Percentiles rank a stretch among this genome's conserved stretches.
These are phyloP conservation scores for Urocolius indicus DNA, from an alignment of 2,113 vertebrate genomes.

Conservation along the genomic window DNA sequence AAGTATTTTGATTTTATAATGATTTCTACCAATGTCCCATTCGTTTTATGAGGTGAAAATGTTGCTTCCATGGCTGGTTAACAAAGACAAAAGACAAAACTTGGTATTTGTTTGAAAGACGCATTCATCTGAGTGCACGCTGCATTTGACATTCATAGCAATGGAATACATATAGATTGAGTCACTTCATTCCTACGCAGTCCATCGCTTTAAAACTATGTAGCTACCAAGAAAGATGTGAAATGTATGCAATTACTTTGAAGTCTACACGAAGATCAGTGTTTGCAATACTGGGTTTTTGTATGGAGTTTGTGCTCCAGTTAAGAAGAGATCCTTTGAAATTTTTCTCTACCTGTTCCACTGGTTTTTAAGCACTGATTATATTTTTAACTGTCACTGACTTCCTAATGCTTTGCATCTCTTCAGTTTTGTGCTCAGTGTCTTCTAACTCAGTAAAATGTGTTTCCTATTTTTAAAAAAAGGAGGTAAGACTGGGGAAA, in stretches of 20 bases:
- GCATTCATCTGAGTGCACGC: not conserved
- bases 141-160: not conserved
- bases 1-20: not conserved
- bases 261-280: not conserved
- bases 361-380: not conserved
- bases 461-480: not conserved
- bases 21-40: not conserved
- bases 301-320: not conserved
- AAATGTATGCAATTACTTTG: not conserved
- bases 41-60: slow-evolving; percentile 17
- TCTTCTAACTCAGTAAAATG: not conserved
- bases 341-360: not conserved
- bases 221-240: not conserved
- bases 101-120: slow-evolving; percentile 7
- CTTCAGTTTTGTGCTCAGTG: not conserved
- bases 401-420: not conserved
- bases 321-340: not conserved
- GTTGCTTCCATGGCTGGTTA: not conserved
- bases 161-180: not conserved
- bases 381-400: not conserved
- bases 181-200: not conserved
- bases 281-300: not conserved
- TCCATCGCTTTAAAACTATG: not conserved
- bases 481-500: not conserved
- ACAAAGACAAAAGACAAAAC: not conserved